Percentiles rank a stretch among this genome's conserved stretches.
phyloP scores from a whole-genome alignment of 2,113 vertebrate species.

The Anseranas semipalmata region DNA sequence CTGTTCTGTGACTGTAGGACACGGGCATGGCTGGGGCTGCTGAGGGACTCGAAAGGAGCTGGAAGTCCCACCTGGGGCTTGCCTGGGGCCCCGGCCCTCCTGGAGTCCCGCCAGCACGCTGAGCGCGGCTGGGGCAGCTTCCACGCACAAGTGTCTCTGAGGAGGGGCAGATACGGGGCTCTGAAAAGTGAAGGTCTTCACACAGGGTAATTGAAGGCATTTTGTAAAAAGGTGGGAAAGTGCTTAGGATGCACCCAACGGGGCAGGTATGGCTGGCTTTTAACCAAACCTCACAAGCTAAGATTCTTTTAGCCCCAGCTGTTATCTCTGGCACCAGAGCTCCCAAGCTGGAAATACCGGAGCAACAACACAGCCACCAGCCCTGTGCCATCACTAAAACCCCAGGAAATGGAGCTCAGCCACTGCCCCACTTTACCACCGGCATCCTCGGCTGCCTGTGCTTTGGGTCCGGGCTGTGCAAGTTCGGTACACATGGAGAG shows the following conservation, averaged over 20 bases:
- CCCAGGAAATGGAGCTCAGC: neutral
- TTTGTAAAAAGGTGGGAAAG: neutral
- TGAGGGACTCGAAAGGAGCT: neutral
- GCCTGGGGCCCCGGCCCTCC: accelerated
- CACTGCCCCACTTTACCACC: accelerated
- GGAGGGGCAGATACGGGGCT: neutral
- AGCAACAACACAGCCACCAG: neutral
- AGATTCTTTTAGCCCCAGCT: neutral
- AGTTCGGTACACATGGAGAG: accelerated
- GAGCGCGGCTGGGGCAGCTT: accelerated
- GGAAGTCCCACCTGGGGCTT: neutral
- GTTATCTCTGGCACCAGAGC: neutral
- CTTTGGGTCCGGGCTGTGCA: neutral
- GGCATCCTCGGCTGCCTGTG: accelerated
- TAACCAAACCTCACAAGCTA: neutral
- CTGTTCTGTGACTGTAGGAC: accelerated
- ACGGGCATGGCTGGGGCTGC: too few relatives aligned
- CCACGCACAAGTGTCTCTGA: neutral
- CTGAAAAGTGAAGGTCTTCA: neutral
- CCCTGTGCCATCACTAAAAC: neutral
- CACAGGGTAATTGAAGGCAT: neutral
- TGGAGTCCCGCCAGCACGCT: accelerated
- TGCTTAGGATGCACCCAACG: neutral
- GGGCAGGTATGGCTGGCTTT: neutral
- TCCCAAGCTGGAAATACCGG: neutral